Evolutionary conservation across 2,113 vertebrate species (phyloP).

Genomic region (Malurus elegans): DNA sequence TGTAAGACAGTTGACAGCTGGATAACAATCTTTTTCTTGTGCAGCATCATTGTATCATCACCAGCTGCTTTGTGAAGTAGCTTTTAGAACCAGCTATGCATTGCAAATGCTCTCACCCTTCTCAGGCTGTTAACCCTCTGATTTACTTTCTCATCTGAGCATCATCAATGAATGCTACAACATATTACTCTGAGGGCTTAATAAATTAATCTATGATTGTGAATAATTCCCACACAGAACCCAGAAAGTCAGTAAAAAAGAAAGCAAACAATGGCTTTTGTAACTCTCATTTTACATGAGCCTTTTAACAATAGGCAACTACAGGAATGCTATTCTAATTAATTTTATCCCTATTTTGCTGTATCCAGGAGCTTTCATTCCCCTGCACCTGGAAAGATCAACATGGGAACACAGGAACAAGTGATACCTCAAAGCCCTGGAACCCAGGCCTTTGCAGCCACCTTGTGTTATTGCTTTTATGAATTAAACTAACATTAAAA

Average conservation of each 20-base stretch:
- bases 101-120: background rate
- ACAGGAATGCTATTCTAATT: background rate
- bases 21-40: slow-evolving; percentile 35
- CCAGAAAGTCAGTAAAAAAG: background rate
- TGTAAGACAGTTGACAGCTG: background rate
- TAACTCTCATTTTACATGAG: background rate
- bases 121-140: slow-evolving; percentile 15
- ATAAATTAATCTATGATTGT: rapidly evolving
- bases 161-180: background rate
- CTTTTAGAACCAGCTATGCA: background rate
- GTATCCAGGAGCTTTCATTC: background rate
- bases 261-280: background rate
- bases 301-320: rapidly evolving
- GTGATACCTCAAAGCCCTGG: background rate
- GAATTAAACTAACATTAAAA: background rate
- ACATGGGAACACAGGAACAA: rapidly evolving
- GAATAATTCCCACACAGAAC: background rate
- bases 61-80: slow-evolving; percentile 13
- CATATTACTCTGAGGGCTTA: background rate
- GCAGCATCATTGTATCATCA: background rate
- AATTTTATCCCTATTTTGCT: background rate
- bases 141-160: background rate
- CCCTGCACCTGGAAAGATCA: background rate
- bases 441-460: background rate
- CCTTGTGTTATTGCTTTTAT: background rate